A percentile compares a stretch with the other conserved stretches of the same genome.
Evolutionary conservation across 2,797 vertebrate genomes (phyloP).

Genomic region (Oceanodroma leucorhoa): DNA sequence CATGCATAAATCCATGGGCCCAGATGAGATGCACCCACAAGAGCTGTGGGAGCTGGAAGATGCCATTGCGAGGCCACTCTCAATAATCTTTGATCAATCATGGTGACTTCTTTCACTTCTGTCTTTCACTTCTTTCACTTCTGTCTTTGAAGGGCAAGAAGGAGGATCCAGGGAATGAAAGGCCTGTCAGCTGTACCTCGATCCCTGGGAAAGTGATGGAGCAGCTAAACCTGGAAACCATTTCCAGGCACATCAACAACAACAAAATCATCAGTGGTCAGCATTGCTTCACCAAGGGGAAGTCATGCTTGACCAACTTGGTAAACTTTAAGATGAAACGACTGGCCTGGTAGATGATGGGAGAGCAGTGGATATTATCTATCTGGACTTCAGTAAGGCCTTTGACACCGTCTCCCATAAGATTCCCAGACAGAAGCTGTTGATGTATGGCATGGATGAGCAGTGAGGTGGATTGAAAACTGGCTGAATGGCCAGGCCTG

Average conservation of each 20-base stretch:
- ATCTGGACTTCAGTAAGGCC: no score
- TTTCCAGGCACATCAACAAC: neutral
- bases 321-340: neutral
- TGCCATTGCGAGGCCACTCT: neutral
- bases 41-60: neutral
- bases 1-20: neutral
- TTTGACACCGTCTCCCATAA: rapidly evolving
- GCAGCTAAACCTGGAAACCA: neutral
- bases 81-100: neutral
- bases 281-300: neutral
- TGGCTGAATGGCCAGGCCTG: neutral
- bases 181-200: neutral
- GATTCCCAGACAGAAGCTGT: neutral
- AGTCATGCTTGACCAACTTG: neutral
- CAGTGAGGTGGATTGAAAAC: neutral
- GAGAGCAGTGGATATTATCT: neutral
- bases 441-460: neutral
- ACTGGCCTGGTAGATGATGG: no score
- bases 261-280: neutral
- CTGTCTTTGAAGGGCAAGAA: neutral
- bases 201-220: neutral
- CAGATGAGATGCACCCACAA: neutral
- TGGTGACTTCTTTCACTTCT: no score
- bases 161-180: neutral
- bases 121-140: no score